Percentiles rank a stretch among this genome's conserved stretches.
Evolutionary conservation across 2,888 invertebrate species (phyloP).

Genomic region (Thyatira batis): DNA sequence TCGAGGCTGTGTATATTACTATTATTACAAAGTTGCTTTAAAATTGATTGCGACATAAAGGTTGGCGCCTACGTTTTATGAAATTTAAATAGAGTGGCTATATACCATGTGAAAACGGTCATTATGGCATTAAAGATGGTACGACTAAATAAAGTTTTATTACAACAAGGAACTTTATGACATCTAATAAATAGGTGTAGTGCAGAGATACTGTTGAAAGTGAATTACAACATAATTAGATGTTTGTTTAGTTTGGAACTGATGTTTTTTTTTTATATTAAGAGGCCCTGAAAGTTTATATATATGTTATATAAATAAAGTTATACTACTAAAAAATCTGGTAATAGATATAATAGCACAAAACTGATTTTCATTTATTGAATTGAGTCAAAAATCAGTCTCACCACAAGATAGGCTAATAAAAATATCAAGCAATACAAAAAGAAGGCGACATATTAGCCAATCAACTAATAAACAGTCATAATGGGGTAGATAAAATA

Average conservation of each 20-base stretch:
- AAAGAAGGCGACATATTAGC: constrained; percentile 15
- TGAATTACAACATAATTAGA: background rate
- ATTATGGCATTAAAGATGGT: background rate
- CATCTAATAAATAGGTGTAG: background rate
- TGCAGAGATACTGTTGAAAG: background rate
- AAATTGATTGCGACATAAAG: background rate
- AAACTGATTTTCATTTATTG: too few relatives aligned
- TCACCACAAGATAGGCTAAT: constrained; percentile 22
- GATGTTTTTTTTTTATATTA: background rate
- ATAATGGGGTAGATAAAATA: background rate
- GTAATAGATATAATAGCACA: too few relatives aligned
- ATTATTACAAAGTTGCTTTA: constrained; percentile 3
- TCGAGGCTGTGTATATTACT: background rate
- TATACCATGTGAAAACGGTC: background rate
- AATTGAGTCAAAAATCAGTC: too few relatives aligned
- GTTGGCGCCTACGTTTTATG: background rate
- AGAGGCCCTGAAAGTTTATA: background rate
- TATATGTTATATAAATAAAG: too few relatives aligned
- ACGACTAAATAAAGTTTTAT: background rate
- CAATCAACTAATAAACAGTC: constrained; percentile 12
- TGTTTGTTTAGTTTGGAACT: background rate
- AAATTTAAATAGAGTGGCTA: background rate
- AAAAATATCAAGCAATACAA: constrained; percentile 21
- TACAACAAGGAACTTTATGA: background rate
- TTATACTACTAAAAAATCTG: too few relatives aligned